Evolutionary conservation across 2,888 invertebrate species (phyloP).

Genomic region (Erynnis tages): DNA sequence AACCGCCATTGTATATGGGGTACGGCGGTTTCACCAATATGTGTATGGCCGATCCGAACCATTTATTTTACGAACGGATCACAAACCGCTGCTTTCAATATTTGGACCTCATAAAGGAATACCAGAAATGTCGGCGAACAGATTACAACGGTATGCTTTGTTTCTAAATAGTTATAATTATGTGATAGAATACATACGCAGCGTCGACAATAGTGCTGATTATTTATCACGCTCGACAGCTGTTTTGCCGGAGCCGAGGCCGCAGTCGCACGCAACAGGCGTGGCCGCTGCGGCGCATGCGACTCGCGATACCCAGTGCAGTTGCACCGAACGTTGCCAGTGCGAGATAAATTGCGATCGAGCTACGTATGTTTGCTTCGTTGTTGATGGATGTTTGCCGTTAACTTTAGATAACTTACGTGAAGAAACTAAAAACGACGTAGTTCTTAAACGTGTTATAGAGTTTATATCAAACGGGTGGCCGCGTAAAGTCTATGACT

Average conservation of each 20-base stretch:
- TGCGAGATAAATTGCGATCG: background rate
- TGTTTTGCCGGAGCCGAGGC: too few species aligned
- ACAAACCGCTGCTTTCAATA: slow-evolving; percentile 35
- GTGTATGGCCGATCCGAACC: slow-evolving; percentile 9
- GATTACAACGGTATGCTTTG: slow-evolving; percentile 38
- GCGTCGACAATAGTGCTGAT: slow-evolving; percentile 2
- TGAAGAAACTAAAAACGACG: background rate
- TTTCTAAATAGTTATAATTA: slow-evolving; percentile 38
- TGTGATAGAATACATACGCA: slow-evolving; percentile 8
- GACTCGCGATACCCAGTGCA: too few species aligned
- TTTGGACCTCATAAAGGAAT: slow-evolving; percentile 28
- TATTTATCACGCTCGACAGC: too few species aligned
- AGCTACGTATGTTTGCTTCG: too few species aligned
- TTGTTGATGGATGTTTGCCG: background rate
- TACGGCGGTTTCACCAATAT: too few species aligned
- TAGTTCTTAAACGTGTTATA: background rate
- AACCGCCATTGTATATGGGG: slow-evolving; percentile 33
- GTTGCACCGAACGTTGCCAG: background rate
- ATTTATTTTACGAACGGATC: slow-evolving; percentile 34
- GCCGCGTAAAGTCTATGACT: slow-evolving; percentile 28
- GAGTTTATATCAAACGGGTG: background rate
- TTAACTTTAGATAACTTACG: background rate
- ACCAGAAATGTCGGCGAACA: slow-evolving; percentile 31
- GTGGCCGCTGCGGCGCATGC: too few species aligned
- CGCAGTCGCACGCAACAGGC: too few species aligned